Conservation (phyloP, 2,113 vertebrate genomes). For the Sebastes schlegelii region DNA sequence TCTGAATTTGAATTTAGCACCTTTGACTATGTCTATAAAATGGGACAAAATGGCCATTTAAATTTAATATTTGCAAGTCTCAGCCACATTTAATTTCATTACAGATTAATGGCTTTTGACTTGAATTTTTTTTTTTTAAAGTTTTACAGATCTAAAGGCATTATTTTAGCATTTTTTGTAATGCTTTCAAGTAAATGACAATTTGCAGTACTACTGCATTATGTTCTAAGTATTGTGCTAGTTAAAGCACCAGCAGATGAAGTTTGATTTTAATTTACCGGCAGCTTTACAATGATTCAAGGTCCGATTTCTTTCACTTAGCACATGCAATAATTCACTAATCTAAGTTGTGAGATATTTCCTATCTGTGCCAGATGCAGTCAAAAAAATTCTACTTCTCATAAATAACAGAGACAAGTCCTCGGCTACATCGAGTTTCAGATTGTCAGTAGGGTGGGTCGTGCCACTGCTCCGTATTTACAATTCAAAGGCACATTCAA, state of each 20-base stretch:
- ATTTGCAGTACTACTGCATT: constrained; percentile 1
- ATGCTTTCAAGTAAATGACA: constrained; percentile 4
- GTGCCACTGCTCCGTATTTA: neutral
- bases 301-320: neutral
- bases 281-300: neutral
- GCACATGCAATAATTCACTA: neutral
- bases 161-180: neutral
- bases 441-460: neutral
- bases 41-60: constrained; percentile 7
- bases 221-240: neutral
- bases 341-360: neutral
- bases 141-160: neutral
- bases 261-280: constrained; percentile 2
- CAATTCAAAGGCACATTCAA: neutral
- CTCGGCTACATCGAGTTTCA: neutral
- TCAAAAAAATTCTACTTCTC: neutral
- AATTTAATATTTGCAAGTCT: neutral
- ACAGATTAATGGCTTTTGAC: neutral
- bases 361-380: neutral
- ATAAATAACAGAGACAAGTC: neutral
- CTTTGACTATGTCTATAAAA: neutral
- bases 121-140: neutral
- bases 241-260: constrained; percentile 34
- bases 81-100: constrained; percentile 7
- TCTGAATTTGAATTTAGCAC: neutral